Evolutionary conservation across 1,140 invertebrate genomes (phyloP).

Genomic region (Pseudomyrmex flavicornis): DNA sequence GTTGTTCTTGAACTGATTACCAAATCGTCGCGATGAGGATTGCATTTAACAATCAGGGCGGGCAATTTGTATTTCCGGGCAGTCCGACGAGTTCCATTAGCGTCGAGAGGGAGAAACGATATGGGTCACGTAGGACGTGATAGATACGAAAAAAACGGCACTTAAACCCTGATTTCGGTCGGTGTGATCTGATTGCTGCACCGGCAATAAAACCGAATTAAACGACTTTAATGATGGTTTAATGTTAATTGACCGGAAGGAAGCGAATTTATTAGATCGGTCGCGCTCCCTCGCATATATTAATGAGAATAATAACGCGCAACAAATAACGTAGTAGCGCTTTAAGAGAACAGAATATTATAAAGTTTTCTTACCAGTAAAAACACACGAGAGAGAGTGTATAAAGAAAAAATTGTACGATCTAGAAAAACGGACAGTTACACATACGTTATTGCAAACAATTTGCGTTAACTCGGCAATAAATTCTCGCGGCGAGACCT

Average conservation of each 20-base stretch:
- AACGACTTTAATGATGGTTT: conserved; percentile 17
- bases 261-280: neutral
- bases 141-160: neutral
- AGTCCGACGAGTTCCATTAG: conserved; percentile 8
- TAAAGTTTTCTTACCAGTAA: conserved; percentile 39
- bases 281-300: neutral
- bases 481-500: conserved; percentile 29
- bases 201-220: conserved; percentile 11
- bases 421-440: neutral
- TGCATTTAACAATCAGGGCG: conserved; percentile 30
- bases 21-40: conserved; percentile 26
- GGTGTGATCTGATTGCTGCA: conserved; percentile 14
- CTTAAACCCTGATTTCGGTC: conserved; percentile 13
- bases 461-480: conserved; percentile 17
- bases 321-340: neutral
- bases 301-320: neutral
- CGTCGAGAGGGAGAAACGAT: neutral
- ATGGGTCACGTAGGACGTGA: conserved; percentile 6
- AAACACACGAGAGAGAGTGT: conserved; percentile 6
- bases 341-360: conserved; percentile 3
- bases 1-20: conserved; percentile 23
- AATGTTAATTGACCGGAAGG: conserved; percentile 8
- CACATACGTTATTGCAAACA: conserved; percentile 22
- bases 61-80: conserved; percentile 55
- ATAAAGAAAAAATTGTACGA: conserved; percentile 1